Conservation (phyloP, 2,888 invertebrate genomes). For the Melieria crassipennis region DNA sequence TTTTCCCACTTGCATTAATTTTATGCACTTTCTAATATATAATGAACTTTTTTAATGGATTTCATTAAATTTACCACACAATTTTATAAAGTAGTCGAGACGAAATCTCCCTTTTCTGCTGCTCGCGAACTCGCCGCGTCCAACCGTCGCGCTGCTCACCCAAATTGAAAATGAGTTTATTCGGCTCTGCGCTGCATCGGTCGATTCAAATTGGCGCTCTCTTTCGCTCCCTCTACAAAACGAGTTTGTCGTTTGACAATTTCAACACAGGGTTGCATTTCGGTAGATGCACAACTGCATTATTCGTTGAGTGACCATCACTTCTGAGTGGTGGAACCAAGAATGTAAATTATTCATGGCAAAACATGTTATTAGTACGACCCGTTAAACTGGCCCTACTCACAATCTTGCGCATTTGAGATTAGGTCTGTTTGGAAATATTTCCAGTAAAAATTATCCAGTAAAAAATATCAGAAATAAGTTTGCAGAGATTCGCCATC, state of each 20-base stretch:
- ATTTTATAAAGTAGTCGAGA: too few species aligned
- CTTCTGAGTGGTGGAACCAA: too few species aligned
- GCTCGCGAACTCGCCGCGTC: not conserved
- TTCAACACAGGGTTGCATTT: conserved; percentile 19
- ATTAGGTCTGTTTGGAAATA: too few species aligned
- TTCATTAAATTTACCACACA: not conserved
- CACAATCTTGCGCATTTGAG: too few species aligned
- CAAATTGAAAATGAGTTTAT: conserved; percentile 29
- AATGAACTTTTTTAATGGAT: conserved; percentile 6
- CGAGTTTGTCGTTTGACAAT: not conserved
- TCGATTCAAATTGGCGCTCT: not conserved
- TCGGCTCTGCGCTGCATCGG: not conserved
- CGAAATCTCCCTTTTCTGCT: not conserved
- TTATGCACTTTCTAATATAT: conserved; percentile 1
- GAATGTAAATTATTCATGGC: too few species aligned
- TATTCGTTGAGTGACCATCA: too few species aligned
- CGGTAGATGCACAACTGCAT: too few species aligned
- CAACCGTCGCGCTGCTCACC: conserved; percentile 13
- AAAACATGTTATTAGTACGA: too few species aligned
- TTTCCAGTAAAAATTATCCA: too few species aligned
- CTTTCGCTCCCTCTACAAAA: not conserved
- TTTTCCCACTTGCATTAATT: not conserved
- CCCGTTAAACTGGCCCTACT: too few species aligned
- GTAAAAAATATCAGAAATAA: too few species aligned
- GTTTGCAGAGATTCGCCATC: too few species aligned